Evolutionary conservation across 2,888 invertebrate genomes (phyloP), one percentile per base, ranked within the genome.

Genomic region (Pelosia muscerda): DNA sequence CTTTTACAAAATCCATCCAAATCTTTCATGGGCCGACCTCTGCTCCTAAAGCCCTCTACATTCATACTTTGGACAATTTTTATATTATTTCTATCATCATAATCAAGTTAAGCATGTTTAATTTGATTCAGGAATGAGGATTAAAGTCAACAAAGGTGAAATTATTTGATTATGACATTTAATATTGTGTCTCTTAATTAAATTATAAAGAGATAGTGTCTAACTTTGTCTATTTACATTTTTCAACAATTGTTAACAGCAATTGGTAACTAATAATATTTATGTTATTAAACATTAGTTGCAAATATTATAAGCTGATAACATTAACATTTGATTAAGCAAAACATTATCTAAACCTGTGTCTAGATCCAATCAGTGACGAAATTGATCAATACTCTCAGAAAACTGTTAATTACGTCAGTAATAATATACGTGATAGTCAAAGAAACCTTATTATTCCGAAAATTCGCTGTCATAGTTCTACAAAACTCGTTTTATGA

Each of bases 91-190:
- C n/a, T n/a, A n/a, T n/a, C 8, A 8, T 59, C 38, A 38, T 13
- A 8, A 4, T 23, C 34, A 23, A 23, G 23, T 38, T 38, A 22
- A 34, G 23, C 34, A 19, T 25, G 15, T 59, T 23, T 23, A 38
- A 59, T 15, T 13, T 9, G 8, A 15, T 53, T 22, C 53, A 22
- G 28, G 28, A 53, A 54, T 62, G 62, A 62, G 62, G 62, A 62
- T 31, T 62, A 53, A 13, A 22, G 15, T 22, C 10, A 59, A 38
- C 25, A 25, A 34, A 38, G 59, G 38, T 25, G 10, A 59, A 38
- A 59, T 59, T 38, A 59, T 38, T 49, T 49, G 19, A 19, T 19
- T 25, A 22, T 38, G 23, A 34, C 34, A 5, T 22, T 34, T 23
- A 19, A 0, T 59, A 1, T 13, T 2, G 34, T 8, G 15, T 15